Base-by-base conservation (phyloP, 1,140 invertebrate genomes). In the Drosophila mayri region DNA sequence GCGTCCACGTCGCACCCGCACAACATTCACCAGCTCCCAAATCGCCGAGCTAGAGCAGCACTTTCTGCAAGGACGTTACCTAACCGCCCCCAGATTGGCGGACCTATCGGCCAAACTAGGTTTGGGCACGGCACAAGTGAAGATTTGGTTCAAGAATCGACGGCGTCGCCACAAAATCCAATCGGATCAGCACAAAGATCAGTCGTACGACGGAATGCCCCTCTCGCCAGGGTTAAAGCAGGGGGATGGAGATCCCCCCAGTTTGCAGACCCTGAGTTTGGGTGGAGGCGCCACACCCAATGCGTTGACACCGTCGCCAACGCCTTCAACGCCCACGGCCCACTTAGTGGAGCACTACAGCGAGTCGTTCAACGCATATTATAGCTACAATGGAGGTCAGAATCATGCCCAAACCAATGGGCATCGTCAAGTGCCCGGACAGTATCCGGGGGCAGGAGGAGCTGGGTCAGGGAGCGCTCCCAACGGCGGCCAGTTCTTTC, bases 61-160 rank as follows among this genome's bases (percentile, higher is more conserved):
- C 44, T 92, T 92, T 61, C 62, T 95, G 62, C 94, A 94, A 67
- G 96, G 95, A 73, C 95, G 95, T 35, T 98, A 98, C 81, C 94
- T 98, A 1, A 97, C 96, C 52, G 94, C 97, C 35, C 95, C 96
- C 0, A 93, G 96, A 22, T 93, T 97, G 20, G 97, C 98, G 30
- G 95, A 97, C 91, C 94, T 98, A 76, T 97, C 97, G 0, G 93
- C 95, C 9, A 93, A 94, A 30, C 93, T 98, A 1, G 94, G 94
- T 35, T 93, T 98, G 0, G 95, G 95, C 0, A 97, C 98, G 81
- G 93, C 97, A 30, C 97, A 98, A 92, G 97, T 98, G 16, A 98
- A 98, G 93, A 98, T 98, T 50, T 98, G 97, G 97, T 98, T 92
- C 44, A 91, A 92, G 64, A 92, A 92, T 58, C 80, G 90, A 20